Percentiles rank a stretch among this genome's conserved stretches.
These are phyloP conservation scores for Hoplostethus mediterraneus DNA, from an alignment of 2,797 vertebrate genomes.

Conservation along the genomic window DNA sequence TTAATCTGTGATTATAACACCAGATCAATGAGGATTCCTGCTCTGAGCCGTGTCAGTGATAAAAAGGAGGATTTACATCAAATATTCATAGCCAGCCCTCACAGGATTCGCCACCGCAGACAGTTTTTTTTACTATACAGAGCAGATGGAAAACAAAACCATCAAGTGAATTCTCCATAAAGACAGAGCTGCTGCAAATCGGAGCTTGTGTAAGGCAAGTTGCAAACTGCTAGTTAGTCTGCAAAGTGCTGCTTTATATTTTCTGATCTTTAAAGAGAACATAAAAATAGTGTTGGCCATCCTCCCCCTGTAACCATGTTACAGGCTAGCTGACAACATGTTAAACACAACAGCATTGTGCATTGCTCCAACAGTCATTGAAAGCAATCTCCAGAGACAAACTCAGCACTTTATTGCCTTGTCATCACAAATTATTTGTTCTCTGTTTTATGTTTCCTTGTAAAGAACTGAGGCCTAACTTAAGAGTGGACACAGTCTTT, in stretches of 20 bases:
- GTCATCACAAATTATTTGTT: slow-evolving; percentile 48
- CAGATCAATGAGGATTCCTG: slow-evolving; percentile 82
- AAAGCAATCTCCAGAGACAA: slow-evolving; percentile 47
- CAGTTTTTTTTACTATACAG: slow-evolving; percentile 70
- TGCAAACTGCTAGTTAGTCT: slow-evolving; percentile 62
- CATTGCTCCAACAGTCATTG: slow-evolving; percentile 30
- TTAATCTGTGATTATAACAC: slow-evolving; percentile 84
- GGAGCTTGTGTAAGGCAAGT: slow-evolving; percentile 55
- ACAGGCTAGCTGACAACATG: slow-evolving; percentile 37
- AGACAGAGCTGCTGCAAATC: slow-evolving; percentile 63
- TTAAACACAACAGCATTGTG: slow-evolving; percentile 43
- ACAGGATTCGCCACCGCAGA: slow-evolving; percentile 70
- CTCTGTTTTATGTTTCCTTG: slow-evolving; percentile 30
- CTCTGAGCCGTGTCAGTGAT: slow-evolving; percentile 78
- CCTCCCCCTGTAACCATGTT: slow-evolving; percentile 14
- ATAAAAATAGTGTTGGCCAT: slow-evolving; percentile 3
- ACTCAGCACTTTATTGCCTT: slow-evolving; percentile 12
- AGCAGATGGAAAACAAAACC: slow-evolving; percentile 70
- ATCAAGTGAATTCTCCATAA: slow-evolving; percentile 51
- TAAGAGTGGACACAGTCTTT: slow-evolving; percentile 53
- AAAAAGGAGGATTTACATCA: slow-evolving; percentile 84
- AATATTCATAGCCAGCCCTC: slow-evolving; percentile 80
- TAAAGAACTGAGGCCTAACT: slow-evolving; percentile 52
- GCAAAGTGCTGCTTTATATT: slow-evolving; percentile 59
- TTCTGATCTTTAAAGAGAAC: slow-evolving; percentile 37